Conservation (phyloP, 2,797 vertebrate species). For the Hydrolagus colliei region DNA sequence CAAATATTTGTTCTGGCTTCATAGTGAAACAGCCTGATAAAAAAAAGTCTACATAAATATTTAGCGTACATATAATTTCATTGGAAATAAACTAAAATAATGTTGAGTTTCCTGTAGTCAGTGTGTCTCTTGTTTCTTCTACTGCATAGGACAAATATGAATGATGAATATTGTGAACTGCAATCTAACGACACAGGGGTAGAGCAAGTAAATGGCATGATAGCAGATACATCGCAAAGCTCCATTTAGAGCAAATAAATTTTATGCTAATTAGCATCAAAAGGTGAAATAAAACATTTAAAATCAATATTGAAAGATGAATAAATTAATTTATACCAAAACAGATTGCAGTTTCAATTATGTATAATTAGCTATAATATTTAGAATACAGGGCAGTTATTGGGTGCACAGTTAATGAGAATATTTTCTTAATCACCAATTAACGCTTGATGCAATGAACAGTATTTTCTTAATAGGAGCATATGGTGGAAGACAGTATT, state of each 20-base stretch:
- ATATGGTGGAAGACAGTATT: background rate
- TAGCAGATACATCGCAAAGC: background rate
- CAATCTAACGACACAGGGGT: background rate
- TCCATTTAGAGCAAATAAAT: background rate
- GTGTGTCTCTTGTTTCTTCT: too few relatives aligned
- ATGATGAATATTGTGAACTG: background rate
- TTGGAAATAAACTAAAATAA: too few relatives aligned
- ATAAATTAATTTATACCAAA: background rate
- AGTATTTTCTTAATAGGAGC: background rate
- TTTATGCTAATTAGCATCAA: background rate
- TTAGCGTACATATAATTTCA: too few relatives aligned
- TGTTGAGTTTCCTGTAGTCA: too few relatives aligned
- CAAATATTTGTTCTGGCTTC: too few relatives aligned
- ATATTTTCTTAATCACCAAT: background rate
- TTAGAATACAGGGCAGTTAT: background rate
- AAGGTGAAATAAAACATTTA: background rate
- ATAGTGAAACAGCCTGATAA: too few relatives aligned
- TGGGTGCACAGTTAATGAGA: background rate
- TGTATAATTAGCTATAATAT: background rate
- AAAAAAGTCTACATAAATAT: too few relatives aligned
- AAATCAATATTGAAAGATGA: conserved; percentile 3
- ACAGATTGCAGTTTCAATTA: background rate
- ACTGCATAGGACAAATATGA: background rate
- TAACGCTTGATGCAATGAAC: background rate
- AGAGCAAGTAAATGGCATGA: background rate